Base-by-base conservation (phyloP, 2,797 vertebrate genomes). In the Argentina silus region DNA sequence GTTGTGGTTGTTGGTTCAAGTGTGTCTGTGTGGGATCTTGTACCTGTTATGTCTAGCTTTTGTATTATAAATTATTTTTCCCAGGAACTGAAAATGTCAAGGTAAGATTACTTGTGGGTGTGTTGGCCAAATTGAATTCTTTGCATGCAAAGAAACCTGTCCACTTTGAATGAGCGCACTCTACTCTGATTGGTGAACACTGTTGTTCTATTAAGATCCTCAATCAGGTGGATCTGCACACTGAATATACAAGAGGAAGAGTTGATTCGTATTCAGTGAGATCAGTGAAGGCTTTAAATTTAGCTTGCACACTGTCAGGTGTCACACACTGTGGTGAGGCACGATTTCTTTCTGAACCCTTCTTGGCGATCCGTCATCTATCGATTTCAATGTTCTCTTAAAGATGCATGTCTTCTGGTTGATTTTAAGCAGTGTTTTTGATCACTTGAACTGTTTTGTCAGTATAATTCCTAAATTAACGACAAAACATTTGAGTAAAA, bases 31-130 rank as follows among this genome's bases (percentile, higher is more conserved):
- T 73, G 60, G 76, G 55, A 75, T 85, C n/a, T 78, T 79, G 61
- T 76, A 66, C 42, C 69, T 81, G 78, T 85, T 64, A 71, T 75
- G 72, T 82, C 43, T 59, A 83, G 78, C 74, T 1, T 68, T 64
- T 90, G 76, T 86, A 74, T 88, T 86, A 78, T 89, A 88, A 86
- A 81, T 80, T 61, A 87, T 86, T 83, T 89, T 78, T 90, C 83
- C 79, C 92, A 92, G 93, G 90, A 86, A 81, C 83, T 73, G 90
- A 93, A 80, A 76, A 67, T 68, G 78, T 69, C 59, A 84, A 93
- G 93, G 93, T 94, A 93, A 94, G 93, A 81, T 81, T 66, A 77
- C 78, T 60, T 59, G 23, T 74, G 73, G 80, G 84, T 87, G 88
- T 83, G 82, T 69, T 83, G 79, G 80, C 87, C 84, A 74, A 76